Conservation (phyloP, 2,797 vertebrate genomes). For the Danio tinwini region DNA sequence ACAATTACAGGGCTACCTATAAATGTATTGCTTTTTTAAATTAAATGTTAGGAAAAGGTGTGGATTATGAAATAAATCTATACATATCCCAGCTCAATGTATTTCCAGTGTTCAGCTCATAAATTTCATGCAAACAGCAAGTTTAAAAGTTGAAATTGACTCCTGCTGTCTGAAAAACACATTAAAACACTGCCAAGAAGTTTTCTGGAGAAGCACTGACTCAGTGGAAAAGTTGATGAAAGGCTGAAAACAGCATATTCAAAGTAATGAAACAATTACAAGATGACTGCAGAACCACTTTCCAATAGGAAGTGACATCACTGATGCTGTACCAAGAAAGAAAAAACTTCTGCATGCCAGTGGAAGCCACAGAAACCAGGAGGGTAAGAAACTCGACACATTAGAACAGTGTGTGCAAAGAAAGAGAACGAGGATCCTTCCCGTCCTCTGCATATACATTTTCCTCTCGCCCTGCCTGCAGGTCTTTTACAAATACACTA, state of each 20-base stretch:
- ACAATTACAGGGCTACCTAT: too few relatives aligned
- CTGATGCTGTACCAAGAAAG: neutral
- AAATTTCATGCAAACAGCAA: neutral
- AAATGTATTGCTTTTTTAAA: too few relatives aligned
- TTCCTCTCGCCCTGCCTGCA: conserved; percentile 11
- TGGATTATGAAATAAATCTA: neutral
- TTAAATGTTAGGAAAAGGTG: too few relatives aligned
- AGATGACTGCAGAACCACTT: conserved; percentile 8
- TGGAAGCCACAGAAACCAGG: conserved; percentile 4
- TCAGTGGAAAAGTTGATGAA: conserved; percentile 19
- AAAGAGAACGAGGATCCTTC: conserved; percentile 11
- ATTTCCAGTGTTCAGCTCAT: neutral
- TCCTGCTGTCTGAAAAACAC: conserved; percentile 12
- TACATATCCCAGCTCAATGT: neutral
- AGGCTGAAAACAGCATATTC: conserved; percentile 8
- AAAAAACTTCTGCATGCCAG: neutral
- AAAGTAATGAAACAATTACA: conserved; percentile 12
- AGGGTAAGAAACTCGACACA: conserved; percentile 2
- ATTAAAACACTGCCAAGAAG: conserved; percentile 33
- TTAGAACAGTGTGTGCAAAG: neutral
- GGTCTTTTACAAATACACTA: conserved; percentile 20
- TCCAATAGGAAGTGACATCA: conserved; percentile 20
- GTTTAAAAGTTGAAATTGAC: neutral
- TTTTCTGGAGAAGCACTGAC: conserved; percentile 7
- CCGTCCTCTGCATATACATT: neutral